These are phyloP conservation scores for Centruroides vittatus DNA, from an alignment of 1,140 invertebrate species.

Conservation along the genomic window DNA sequence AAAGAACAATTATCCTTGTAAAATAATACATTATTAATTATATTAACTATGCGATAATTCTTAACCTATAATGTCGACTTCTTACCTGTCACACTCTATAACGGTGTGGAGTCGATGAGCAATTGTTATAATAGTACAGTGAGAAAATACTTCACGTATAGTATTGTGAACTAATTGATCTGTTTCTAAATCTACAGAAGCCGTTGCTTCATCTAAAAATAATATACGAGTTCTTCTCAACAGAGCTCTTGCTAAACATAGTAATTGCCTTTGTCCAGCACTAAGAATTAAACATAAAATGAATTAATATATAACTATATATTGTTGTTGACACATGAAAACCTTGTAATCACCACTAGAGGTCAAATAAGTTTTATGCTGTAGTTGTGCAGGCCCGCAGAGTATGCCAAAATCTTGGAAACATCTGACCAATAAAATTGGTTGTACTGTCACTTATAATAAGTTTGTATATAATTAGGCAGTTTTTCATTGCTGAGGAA, in stretches of 20 bases:
- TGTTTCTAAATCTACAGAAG: conserved; percentile 56
- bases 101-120: conserved; percentile 38
- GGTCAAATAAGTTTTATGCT: too few species aligned
- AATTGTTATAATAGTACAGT: conserved; percentile 49
- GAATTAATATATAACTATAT: too few species aligned
- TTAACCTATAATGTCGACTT: too few species aligned
- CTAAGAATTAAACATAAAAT: conserved; percentile 3
- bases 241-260: conserved; percentile 31
- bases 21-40: conserved; percentile 38
- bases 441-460: too few species aligned
- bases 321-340: too few species aligned
- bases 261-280: conserved; percentile 36
- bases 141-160: conserved; percentile 35
- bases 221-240: conserved; percentile 29
- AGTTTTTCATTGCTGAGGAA: too few species aligned
- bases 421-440: too few species aligned
- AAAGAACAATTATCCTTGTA: conserved; percentile 25
- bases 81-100: conserved; percentile 26
- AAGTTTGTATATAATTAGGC: too few species aligned
- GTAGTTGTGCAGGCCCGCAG: too few species aligned
- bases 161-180: conserved; percentile 17
- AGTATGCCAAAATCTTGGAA: too few species aligned
- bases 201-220: conserved; percentile 68
- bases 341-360: too few species aligned
- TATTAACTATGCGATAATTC: too few species aligned